Conservation (phyloP, 1,140 invertebrate species). For the Drosophila bocqueti region DNA sequence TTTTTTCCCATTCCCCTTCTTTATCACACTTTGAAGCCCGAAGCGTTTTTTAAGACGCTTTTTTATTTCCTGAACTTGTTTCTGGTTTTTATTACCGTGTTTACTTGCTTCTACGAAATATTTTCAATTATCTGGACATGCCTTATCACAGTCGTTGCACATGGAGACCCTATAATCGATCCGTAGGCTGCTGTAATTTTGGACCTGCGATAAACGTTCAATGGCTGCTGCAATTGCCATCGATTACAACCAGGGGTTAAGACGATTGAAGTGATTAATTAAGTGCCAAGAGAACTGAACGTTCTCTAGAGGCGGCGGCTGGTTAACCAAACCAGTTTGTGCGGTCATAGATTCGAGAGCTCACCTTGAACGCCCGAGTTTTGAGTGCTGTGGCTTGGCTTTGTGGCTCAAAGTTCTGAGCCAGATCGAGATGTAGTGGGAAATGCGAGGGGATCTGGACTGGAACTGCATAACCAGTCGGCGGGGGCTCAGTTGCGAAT, state of each 20-base stretch:
- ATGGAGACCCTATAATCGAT: conserved; percentile 13
- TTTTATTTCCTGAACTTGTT: conserved; percentile 25
- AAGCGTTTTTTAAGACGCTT: background rate
- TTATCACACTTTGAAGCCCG: background rate
- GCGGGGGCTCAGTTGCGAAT: conserved; percentile 56
- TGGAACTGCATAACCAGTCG: conserved; percentile 55
- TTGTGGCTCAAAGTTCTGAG: conserved; percentile 37
- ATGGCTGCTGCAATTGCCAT: conserved; percentile 34
- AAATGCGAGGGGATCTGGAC: conserved; percentile 28
- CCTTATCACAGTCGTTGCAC: conserved; percentile 26
- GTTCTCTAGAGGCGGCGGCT: conserved; percentile 20
- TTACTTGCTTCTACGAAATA: conserved; percentile 18
- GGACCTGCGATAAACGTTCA: conserved; percentile 39
- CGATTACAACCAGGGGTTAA: conserved; percentile 16
- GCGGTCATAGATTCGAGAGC: conserved; percentile 38
- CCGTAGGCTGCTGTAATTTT: conserved; percentile 12
- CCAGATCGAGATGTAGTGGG: conserved; percentile 1
- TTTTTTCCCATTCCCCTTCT: conserved; percentile 6
- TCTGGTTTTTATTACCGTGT: conserved; percentile 16
- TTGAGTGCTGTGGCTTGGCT: conserved; percentile 14
- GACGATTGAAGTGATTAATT: conserved; percentile 24
- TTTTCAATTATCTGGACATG: conserved; percentile 15
- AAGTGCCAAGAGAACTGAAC: conserved; percentile 17
- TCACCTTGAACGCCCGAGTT: conserved; percentile 39
- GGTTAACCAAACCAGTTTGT: conserved; percentile 40